These are phyloP conservation scores for Anolis apletophallus DNA, from an alignment of 2,797 vertebrate genomes.

Conservation along the genomic window DNA sequence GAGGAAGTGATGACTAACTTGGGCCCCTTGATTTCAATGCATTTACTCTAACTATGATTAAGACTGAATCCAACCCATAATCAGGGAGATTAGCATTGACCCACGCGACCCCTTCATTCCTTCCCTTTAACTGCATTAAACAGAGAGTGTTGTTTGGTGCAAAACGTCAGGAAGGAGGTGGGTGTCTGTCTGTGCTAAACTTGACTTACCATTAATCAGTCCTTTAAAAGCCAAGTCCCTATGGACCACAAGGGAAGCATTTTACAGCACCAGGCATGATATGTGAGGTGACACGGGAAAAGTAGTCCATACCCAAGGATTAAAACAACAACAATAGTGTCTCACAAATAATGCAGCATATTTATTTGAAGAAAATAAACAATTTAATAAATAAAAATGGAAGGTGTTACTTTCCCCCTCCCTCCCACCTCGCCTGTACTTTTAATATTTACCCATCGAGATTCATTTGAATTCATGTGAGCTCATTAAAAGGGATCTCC, in stretches of 20 bases:
- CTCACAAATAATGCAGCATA: conserved; percentile 31
- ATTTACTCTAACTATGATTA: background rate
- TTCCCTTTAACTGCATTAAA: conserved; percentile 45
- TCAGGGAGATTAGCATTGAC: conserved; percentile 16
- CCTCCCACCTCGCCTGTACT: accelerated
- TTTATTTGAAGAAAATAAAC: background rate
- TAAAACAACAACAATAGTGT: conserved; percentile 36
- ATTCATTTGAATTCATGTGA: conserved; percentile 54
- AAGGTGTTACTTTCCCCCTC: conserved; percentile 19
- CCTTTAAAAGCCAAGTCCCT: conserved; percentile 60
- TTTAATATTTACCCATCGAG: conserved; percentile 41
- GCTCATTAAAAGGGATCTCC: conserved; percentile 53
- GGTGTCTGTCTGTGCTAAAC: conserved; percentile 51
- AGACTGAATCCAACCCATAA: conserved; percentile 7
- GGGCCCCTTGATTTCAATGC: background rate
- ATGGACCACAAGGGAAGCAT: conserved; percentile 59
- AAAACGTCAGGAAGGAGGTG: conserved; percentile 26
- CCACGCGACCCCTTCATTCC: background rate
- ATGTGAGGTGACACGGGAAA: conserved; percentile 62
- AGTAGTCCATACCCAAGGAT: conserved; percentile 41
- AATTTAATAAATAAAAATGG: background rate
- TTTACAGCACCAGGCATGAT: conserved; percentile 54
- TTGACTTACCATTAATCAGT: conserved; percentile 61
- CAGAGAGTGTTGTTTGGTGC: conserved; percentile 29
- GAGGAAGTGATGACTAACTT: too few relatives aligned